A percentile compares a stretch with the other conserved stretches of the same genome.
phyloP scores from a whole-genome alignment of 2,888 invertebrate genomes.

The Liodrosophila aerea region DNA sequence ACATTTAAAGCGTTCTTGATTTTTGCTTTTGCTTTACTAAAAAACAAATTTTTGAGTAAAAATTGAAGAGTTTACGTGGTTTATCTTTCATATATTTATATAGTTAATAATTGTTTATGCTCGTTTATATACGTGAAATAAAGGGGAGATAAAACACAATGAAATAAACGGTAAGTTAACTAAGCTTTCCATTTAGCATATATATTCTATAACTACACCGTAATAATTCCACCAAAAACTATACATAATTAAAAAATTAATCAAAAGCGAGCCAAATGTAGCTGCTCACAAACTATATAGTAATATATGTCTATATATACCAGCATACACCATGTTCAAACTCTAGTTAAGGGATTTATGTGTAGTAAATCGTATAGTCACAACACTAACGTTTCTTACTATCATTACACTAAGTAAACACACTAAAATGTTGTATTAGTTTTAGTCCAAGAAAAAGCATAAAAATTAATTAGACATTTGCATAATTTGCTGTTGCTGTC shows the following conservation, averaged over 20 bases:
- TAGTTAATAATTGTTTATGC: slow-evolving; percentile 32
- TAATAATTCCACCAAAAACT: too few relatives aligned
- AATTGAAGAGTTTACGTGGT: slow-evolving; percentile 47
- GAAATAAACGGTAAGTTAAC: slow-evolving; percentile 41
- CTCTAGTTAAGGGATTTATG: slow-evolving; percentile 7
- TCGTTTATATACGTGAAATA: slow-evolving; percentile 20
- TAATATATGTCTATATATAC: too few relatives aligned
- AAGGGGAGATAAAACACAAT: slow-evolving; percentile 18
- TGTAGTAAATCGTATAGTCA: slow-evolving; percentile 45
- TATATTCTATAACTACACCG: too few relatives aligned
- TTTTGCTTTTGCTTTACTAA: slow-evolving; percentile 53
- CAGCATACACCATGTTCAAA: slow-evolving; percentile 24
- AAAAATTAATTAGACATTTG: slow-evolving; percentile 16
- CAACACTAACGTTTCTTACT: slow-evolving; percentile 70
- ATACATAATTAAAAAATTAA: too few relatives aligned
- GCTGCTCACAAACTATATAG: too few relatives aligned
- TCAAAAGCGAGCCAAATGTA: too few relatives aligned
- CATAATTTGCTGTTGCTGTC: slow-evolving; percentile 7
- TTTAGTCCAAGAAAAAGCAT: slow-evolving; percentile 16
- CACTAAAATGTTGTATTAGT: slow-evolving; percentile 12
- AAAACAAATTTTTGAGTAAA: slow-evolving; percentile 61
- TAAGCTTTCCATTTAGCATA: too few relatives aligned
- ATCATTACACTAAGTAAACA: slow-evolving; percentile 30
- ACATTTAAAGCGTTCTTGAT: slow-evolving; percentile 72
- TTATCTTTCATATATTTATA: slow-evolving; percentile 23